Evolutionary conservation across 53 echinoderm and acorn worm species (phyloP).

Genomic region (Echinometra lucunter): DNA sequence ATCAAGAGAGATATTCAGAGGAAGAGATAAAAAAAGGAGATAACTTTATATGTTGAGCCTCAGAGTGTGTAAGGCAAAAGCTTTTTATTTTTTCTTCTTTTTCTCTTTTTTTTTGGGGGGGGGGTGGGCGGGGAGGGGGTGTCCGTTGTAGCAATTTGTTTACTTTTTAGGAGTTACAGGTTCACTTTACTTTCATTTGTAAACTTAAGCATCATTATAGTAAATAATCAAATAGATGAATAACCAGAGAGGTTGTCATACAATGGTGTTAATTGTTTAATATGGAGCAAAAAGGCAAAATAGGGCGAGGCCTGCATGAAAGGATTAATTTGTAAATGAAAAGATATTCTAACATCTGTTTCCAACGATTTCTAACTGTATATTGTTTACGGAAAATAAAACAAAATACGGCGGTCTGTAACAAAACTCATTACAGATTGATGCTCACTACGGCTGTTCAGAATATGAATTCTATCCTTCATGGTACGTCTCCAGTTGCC

Average conservation of each 20-base stretch:
- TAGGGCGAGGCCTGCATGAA: not conserved
- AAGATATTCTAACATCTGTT: constrained; percentile 4
- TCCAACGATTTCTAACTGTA: not conserved
- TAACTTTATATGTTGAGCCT: too few species aligned
- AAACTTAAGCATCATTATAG: not conserved
- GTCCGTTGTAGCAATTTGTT: not conserved
- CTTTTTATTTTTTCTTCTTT: too few species aligned
- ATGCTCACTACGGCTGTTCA: not conserved
- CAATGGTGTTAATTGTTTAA: not conserved
- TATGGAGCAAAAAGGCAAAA: not conserved
- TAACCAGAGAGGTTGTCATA: not conserved
- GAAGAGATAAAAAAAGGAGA: too few species aligned
- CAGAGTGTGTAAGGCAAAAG: too few species aligned
- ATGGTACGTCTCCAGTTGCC: not conserved
- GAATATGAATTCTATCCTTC: not conserved
- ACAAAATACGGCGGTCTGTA: not conserved
- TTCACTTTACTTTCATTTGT: not conserved
- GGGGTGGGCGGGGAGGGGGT: too few species aligned
- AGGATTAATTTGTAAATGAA: not conserved
- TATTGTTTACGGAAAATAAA: not conserved
- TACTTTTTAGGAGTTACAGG: not conserved
- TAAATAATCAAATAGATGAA: not conserved
- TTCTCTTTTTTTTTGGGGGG: too few species aligned
- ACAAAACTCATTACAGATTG: not conserved
- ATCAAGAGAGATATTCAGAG: too few species aligned